phyloP scores from a whole-genome alignment of 2,888 invertebrate genomes.

The Amblyteles armatorius region DNA sequence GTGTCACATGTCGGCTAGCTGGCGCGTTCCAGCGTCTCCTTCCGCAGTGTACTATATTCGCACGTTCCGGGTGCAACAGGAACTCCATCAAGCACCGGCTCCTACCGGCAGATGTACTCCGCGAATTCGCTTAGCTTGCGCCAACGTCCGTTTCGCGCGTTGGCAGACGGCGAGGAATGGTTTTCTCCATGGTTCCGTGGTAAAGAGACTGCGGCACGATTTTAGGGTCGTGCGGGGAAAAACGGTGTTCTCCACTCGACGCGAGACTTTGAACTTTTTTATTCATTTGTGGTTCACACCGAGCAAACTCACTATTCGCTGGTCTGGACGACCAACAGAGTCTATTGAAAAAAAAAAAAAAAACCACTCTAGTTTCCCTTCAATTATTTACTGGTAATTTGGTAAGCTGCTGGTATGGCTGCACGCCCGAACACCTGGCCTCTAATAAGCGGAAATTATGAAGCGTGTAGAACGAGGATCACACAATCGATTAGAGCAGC shows the following conservation, averaged over 20 bases:
- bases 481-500: background rate
- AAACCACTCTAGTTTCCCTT: background rate
- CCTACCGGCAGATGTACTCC: constrained; percentile 9
- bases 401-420: background rate
- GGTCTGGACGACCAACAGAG: too few relatives aligned
- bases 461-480: background rate
- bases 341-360: background rate
- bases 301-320: too few relatives aligned
- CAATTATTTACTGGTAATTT: background rate
- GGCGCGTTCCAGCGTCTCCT: constrained; percentile 41
- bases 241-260: too few relatives aligned
- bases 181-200: constrained; percentile 13
- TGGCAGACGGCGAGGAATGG: constrained; percentile 52
- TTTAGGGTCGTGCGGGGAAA: background rate
- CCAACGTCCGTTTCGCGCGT: constrained; percentile 58
- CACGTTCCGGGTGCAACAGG: constrained; percentile 32
- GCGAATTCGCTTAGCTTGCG: constrained; percentile 55
- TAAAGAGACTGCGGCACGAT: constrained; percentile 3
- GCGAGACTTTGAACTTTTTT: too few relatives aligned
- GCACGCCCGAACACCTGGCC: background rate
- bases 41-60: constrained; percentile 49
- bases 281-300: too few relatives aligned
- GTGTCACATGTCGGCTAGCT: constrained; percentile 33
- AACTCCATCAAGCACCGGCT: background rate
- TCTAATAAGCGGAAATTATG: background rate